A percentile compares a stretch with the other conserved stretches of the same genome.
These are phyloP conservation scores for Pelecanus crispus DNA, from an alignment of 2,113 vertebrate genomes.

Conservation along the genomic window DNA sequence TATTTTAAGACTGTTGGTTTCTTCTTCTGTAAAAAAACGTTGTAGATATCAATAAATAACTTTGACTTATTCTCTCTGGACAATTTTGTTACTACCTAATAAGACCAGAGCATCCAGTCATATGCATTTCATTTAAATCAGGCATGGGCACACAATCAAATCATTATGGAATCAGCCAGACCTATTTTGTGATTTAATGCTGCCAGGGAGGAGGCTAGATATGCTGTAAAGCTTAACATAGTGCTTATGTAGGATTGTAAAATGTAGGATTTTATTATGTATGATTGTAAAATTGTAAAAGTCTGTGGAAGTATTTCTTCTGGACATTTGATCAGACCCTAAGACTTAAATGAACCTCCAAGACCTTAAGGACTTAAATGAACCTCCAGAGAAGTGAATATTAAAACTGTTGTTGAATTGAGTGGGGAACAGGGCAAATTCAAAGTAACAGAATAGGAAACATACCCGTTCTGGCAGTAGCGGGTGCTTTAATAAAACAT, in stretches of 20 bases:
- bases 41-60: neutral
- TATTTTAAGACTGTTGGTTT: neutral
- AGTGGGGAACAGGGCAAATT: neutral
- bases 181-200: neutral
- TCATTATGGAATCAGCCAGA: neutral
- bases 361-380: neutral
- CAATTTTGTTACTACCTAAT: neutral
- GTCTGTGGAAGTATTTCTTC: neutral
- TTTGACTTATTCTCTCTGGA: neutral
- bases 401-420: neutral
- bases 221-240: neutral
- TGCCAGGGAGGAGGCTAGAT: neutral
- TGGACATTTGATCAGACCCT: neutral
- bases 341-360: neutral
- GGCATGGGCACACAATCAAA: neutral
- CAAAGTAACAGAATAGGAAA: neutral
- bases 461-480: neutral
- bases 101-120: neutral
- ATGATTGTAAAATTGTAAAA: neutral
- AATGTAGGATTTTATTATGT: too few species aligned
- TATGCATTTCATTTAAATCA: neutral
- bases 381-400: neutral
- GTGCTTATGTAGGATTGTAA: neutral
- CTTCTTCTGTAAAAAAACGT: neutral
- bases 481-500: accelerated